These are phyloP conservation scores for Eulemur macaco DNA, from an alignment of 2,113 vertebrate species.

Conservation along the genomic window DNA sequence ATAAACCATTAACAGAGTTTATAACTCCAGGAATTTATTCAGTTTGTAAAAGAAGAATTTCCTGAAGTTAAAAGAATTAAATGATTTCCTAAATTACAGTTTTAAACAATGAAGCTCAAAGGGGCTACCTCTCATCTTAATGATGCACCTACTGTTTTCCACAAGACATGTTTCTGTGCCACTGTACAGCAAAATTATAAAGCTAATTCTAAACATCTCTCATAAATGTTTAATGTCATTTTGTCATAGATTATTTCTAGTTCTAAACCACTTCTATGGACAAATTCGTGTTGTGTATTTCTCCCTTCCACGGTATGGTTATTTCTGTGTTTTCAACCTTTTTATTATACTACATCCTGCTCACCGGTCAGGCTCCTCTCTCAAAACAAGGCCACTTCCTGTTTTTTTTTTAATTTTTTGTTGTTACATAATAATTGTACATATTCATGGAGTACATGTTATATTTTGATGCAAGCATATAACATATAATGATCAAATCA, in stretches of 20 bases:
- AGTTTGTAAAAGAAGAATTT: background rate
- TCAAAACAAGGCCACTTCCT: background rate
- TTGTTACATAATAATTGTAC: too few species aligned
- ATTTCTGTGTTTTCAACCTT: background rate
- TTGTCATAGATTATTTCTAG: background rate
- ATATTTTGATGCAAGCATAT: too few species aligned
- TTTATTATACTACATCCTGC: background rate
- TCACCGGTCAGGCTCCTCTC: background rate
- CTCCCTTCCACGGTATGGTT: background rate
- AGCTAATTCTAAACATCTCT: background rate
- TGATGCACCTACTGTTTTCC: accelerated
- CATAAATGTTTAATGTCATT: background rate
- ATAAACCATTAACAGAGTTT: background rate
- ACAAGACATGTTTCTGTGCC: background rate
- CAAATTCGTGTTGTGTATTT: background rate
- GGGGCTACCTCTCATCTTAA: too few species aligned
- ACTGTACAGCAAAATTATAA: background rate
- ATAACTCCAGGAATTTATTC: background rate
- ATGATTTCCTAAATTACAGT: background rate
- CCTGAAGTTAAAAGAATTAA: background rate
- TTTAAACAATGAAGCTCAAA: background rate
- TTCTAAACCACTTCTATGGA: background rate
- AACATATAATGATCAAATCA: too few species aligned
- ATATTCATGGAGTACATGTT: too few species aligned
- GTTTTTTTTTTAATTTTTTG: too few species aligned